These are phyloP conservation scores for Nasua narica DNA, from an alignment of 2,797 vertebrate genomes.

Conservation along the genomic window DNA sequence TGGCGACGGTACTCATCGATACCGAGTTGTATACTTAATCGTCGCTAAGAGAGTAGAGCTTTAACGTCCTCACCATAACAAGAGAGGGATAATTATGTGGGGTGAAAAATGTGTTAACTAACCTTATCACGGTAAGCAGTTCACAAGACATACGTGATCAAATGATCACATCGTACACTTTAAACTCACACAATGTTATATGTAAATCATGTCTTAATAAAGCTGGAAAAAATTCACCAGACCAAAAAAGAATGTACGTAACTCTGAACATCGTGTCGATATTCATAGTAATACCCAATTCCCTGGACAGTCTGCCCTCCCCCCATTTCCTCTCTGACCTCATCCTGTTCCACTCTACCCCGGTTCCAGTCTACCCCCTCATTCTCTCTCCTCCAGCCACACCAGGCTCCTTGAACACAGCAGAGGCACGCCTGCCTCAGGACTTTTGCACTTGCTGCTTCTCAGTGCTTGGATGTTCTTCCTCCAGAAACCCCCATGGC, in stretches of 20 bases:
- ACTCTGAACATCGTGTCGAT: not conserved
- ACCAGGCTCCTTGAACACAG: not conserved
- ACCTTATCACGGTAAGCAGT: not conserved
- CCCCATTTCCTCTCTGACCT: not conserved
- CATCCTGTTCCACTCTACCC: no score
- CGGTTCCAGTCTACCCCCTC: accelerated
- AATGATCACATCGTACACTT: not conserved
- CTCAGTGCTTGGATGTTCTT: not conserved
- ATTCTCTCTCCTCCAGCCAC: not conserved
- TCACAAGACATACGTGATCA: not conserved
- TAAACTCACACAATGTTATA: not conserved
- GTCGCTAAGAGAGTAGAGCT: not conserved
- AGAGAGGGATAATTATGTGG: not conserved
- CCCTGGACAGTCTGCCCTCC: not conserved
- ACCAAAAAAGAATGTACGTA: not conserved
- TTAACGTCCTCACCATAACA: not conserved
- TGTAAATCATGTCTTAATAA: not conserved
- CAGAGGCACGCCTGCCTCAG: not conserved
- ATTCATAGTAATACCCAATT: not conserved
- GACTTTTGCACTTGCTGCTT: not conserved
- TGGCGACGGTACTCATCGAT: accelerated
- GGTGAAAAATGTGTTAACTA: not conserved
- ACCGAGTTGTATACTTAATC: not conserved
- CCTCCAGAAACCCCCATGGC: not conserved
- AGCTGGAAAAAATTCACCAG: not conserved